Conservation (phyloP, 2,113 vertebrate species). For the Corythaeola cristata region DNA sequence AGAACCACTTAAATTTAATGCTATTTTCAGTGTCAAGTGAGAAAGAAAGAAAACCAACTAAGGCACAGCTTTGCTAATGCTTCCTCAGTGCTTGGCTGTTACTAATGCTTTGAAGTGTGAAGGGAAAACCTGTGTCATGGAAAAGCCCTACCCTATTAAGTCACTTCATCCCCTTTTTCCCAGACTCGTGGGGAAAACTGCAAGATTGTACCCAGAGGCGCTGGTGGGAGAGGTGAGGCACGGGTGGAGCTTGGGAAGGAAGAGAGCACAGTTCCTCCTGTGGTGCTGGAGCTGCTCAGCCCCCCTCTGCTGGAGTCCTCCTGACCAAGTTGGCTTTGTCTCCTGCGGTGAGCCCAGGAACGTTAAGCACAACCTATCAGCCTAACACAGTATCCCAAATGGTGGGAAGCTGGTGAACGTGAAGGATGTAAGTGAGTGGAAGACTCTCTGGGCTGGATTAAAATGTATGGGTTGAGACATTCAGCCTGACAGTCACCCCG, state of each 20-base stretch:
- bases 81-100: neutral
- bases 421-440: neutral
- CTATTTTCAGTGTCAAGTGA: neutral
- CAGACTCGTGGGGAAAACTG: neutral
- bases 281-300: neutral
- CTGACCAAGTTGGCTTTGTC: neutral
- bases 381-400: neutral
- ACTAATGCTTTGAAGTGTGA: neutral
- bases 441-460: neutral
- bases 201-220: neutral
- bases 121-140: neutral
- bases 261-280: neutral
- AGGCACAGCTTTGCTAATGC: neutral
- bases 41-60: neutral
- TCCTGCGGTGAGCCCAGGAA: neutral
- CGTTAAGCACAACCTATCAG: rapidly evolving
- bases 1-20: neutral
- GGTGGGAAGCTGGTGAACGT: rapidly evolving
- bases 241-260: neutral
- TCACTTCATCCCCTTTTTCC: neutral
- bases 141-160: neutral
- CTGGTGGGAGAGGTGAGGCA: neutral
- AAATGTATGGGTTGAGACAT: neutral
- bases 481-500: neutral
- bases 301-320: neutral